phyloP scores from a whole-genome alignment of 2,113 vertebrate species.

The Hirundichthys speculiger region DNA sequence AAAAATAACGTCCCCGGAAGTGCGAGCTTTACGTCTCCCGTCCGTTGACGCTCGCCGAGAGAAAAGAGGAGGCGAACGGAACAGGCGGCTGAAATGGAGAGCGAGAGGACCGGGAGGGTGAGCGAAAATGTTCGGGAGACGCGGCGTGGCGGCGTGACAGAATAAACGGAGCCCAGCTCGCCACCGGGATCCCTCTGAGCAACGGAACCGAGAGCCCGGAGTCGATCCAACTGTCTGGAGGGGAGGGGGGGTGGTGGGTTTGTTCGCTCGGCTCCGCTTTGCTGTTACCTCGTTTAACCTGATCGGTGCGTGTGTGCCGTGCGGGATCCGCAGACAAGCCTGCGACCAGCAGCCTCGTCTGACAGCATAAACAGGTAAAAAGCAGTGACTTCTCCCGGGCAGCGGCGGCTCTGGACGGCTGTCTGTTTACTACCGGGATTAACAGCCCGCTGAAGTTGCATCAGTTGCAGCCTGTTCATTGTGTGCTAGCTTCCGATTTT shows the following conservation, averaged over 20 bases:
- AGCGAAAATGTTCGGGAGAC: conserved; percentile 53
- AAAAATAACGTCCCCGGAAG: conserved; percentile 36
- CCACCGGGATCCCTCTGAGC: not conserved
- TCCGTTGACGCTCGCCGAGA: not conserved
- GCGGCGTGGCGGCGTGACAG: conserved; percentile 64
- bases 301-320: conserved; percentile 33
- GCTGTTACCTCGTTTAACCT: conserved; percentile 42
- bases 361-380: conserved; percentile 64
- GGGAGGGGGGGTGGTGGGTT: conserved; percentile 2
- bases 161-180: conserved; percentile 39
- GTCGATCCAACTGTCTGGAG: too few species aligned
- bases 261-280: conserved; percentile 30
- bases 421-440: conserved; percentile 44
- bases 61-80: conserved; percentile 55
- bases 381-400: conserved; percentile 25
- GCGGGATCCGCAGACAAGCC: conserved; percentile 66
- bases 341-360: conserved; percentile 53
- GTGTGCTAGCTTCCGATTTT: too few species aligned
- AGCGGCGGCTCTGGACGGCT: not conserved
- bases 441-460: conserved; percentile 21
- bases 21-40: accelerated
- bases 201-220: conserved; percentile 10
- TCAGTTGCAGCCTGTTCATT: too few species aligned
- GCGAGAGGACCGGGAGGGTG: conserved; percentile 53
- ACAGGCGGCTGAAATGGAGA: conserved; percentile 76